A percentile compares a stretch with the other conserved stretches of the same genome.
phyloP scores from a whole-genome alignment of 2,888 invertebrate genomes.

The Apamea anceps region DNA sequence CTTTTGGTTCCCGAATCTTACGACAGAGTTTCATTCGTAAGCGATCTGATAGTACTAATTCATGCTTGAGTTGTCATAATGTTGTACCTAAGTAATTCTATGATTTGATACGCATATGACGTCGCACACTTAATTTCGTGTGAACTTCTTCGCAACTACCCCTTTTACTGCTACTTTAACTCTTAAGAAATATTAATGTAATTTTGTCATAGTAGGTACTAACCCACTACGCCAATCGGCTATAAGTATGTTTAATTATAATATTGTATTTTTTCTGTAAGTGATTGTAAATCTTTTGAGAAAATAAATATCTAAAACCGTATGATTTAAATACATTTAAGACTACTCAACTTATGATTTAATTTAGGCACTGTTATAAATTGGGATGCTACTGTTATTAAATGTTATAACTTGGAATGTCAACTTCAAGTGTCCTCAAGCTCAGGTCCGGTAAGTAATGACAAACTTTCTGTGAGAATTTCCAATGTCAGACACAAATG shows the following conservation, averaged over 20 bases:
- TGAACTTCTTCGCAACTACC: too few species aligned
- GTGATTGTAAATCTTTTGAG: too few species aligned
- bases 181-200: too few species aligned
- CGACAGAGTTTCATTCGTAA: not conserved
- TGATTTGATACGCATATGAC: too few species aligned
- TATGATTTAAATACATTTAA: conserved; percentile 14
- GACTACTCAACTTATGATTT: conserved; percentile 35
- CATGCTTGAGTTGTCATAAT: conserved; percentile 16
- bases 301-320: too few species aligned
- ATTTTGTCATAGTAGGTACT: too few species aligned
- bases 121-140: too few species aligned
- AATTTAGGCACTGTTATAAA: conserved; percentile 40
- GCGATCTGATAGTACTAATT: not conserved
- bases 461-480: conserved; percentile 34
- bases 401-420: conserved; percentile 51
- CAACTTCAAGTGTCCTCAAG: conserved; percentile 19
- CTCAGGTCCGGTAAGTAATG: conserved; percentile 24
- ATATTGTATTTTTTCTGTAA: too few species aligned
- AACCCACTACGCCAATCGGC: too few species aligned
- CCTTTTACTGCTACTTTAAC: too few species aligned
- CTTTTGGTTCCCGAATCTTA: conserved; percentile 10
- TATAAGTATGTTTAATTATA: too few species aligned
- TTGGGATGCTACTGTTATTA: conserved; percentile 49
- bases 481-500: conserved; percentile 25
- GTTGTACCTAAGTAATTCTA: conserved; percentile 9